Percentiles rank a stretch among this genome's conserved stretches.
phyloP scores from a whole-genome alignment of 2,888 invertebrate genomes.

The Tromatobia lineatoria region DNA sequence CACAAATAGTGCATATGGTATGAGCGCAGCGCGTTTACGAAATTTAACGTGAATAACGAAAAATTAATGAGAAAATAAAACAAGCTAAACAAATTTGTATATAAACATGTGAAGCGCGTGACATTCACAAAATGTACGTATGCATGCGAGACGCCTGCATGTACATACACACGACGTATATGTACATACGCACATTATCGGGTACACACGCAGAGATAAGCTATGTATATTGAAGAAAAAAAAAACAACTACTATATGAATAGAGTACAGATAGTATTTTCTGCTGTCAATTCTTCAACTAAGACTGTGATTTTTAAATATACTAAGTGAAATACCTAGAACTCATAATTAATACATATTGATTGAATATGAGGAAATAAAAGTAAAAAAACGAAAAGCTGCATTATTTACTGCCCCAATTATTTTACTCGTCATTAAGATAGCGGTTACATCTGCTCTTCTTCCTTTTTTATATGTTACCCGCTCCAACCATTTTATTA shows the following conservation, averaged over 20 bases:
- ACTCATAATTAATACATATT: slow-evolving; percentile 82
- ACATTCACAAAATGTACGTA: slow-evolving; percentile 64
- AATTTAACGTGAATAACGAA: slow-evolving; percentile 24
- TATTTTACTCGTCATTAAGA: background rate
- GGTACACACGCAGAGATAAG: slow-evolving; percentile 77
- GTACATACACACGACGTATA: slow-evolving; percentile 70
- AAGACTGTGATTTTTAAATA: slow-evolving; percentile 85
- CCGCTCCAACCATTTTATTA: too few species aligned
- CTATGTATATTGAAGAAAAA: slow-evolving; percentile 73
- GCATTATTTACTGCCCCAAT: background rate
- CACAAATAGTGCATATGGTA: slow-evolving; percentile 76
- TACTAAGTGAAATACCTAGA: slow-evolving; percentile 83
- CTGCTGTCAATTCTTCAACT: slow-evolving; percentile 85
- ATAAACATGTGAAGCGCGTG: slow-evolving; percentile 56
- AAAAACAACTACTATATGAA: slow-evolving; percentile 70
- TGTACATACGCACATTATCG: slow-evolving; percentile 69
- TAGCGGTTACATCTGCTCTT: too few species aligned
- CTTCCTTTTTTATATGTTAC: too few species aligned
- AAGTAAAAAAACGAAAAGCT: slow-evolving; percentile 60
- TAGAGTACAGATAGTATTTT: slow-evolving; percentile 85
- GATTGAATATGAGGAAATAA: slow-evolving; percentile 83
- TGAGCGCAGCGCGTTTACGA: slow-evolving; percentile 49
- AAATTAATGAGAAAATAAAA: slow-evolving; percentile 66
- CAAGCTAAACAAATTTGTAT: slow-evolving; percentile 55
- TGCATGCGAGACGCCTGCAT: slow-evolving; percentile 65